Conservation (phyloP, 2,113 vertebrate species). For the Suncus etruscus region DNA sequence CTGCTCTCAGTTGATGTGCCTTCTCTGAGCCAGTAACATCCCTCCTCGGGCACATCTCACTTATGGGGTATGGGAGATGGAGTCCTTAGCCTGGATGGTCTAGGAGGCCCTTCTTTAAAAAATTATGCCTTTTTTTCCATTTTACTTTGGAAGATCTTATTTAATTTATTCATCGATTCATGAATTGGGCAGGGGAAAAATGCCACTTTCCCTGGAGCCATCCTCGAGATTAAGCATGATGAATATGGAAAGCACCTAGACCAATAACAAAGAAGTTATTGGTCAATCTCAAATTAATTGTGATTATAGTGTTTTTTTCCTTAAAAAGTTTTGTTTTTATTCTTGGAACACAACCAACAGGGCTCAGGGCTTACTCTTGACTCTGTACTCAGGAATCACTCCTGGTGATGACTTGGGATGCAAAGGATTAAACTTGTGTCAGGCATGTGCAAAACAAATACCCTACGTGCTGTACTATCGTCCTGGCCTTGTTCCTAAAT, state of each 20-base stretch:
- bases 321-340: no score
- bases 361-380: no score
- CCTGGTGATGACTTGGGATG: not conserved
- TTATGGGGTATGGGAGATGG: not conserved
- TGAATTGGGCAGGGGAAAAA: no score
- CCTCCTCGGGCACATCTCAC: not conserved
- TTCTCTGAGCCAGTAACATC: not conserved
- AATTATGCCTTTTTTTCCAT: not conserved
- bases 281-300: conserved; percentile 41
- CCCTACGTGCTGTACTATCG: not conserved
- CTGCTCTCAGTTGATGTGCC: not conserved
- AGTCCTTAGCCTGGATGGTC: not conserved
- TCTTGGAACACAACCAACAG: no score
- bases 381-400: no score
- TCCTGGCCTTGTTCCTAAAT: not conserved
- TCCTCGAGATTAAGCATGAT: not conserved
- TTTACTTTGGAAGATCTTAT: not conserved
- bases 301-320: not conserved
- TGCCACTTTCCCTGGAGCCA: not conserved
- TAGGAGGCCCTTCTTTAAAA: not conserved
- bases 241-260: not conserved
- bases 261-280: not conserved
- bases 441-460: not conserved
- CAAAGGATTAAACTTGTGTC: not conserved
- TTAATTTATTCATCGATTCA: no score